Evolutionary conservation across 2,797 vertebrate species (phyloP).

Genomic region (Gouania willdenowi): DNA sequence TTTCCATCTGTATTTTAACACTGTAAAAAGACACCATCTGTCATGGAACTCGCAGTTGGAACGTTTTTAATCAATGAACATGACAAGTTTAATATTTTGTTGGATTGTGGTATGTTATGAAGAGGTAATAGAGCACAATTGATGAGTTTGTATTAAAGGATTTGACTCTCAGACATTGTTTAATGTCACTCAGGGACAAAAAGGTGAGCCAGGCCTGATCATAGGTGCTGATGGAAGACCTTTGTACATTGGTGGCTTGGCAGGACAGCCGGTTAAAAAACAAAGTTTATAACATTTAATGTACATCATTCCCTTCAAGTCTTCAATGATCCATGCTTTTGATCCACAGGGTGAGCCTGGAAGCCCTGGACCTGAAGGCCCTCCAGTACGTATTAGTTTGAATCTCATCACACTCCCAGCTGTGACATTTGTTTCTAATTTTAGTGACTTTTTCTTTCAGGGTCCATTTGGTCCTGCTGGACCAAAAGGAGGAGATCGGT

Average conservation of each 20-base stretch:
- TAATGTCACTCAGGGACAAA: constrained; percentile 77
- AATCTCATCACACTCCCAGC: neutral
- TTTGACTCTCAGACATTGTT: neutral
- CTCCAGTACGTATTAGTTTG: constrained; percentile 42
- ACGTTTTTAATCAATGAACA: too few species aligned
- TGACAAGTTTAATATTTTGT: too few species aligned
- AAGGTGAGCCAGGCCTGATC: constrained; percentile 83
- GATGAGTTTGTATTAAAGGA: too few species aligned
- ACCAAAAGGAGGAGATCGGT: constrained; percentile 89
- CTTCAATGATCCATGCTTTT: neutral
- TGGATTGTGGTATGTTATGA: too few species aligned
- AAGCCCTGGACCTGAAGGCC: constrained; percentile 57
- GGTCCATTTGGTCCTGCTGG: constrained; percentile 65
- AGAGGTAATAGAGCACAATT: too few species aligned
- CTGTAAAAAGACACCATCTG: too few species aligned
- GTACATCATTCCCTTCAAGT: too few species aligned
- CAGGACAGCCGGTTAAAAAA: constrained; percentile 46
- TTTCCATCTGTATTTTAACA: too few species aligned
- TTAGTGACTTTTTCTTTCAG: constrained; percentile 30
- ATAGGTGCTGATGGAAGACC: constrained; percentile 68
- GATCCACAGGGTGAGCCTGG: constrained; percentile 55
- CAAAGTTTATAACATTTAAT: too few species aligned
- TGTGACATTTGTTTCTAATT: neutral
- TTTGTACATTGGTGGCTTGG: constrained; percentile 42
- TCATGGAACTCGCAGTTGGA: too few species aligned